These are phyloP conservation scores for Ellobium chinense DNA, from an alignment of 2,888 invertebrate species.

Conservation along the genomic window DNA sequence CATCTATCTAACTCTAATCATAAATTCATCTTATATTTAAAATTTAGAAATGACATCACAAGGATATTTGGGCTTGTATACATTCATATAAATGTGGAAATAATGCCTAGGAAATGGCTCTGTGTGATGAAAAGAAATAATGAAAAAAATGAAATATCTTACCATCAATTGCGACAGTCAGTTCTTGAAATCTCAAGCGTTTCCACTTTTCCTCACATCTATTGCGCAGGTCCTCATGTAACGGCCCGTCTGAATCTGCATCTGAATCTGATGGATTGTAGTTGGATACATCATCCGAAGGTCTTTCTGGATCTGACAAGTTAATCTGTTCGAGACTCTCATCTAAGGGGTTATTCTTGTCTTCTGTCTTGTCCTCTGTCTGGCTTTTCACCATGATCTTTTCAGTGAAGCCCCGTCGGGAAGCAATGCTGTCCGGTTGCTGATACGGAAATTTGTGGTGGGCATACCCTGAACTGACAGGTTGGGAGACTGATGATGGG, in stretches of 20 bases:
- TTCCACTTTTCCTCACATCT: conserved; percentile 40
- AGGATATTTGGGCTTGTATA: too few species aligned
- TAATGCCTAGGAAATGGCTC: too few species aligned
- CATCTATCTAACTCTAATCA: too few species aligned
- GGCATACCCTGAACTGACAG: neutral
- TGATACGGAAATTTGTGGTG: neutral
- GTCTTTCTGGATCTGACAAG: conserved; percentile 36
- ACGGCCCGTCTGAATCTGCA: conserved; percentile 44
- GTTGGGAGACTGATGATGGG: neutral
- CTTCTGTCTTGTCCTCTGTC: neutral
- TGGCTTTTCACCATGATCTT: neutral
- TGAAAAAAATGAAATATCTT: neutral
- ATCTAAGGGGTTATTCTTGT: neutral
- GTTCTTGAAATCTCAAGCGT: conserved; percentile 33
- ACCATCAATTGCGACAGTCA: neutral
- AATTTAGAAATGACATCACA: too few species aligned
- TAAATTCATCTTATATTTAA: too few species aligned
- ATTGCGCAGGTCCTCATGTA: conserved; percentile 3
- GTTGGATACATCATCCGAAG: conserved; percentile 49
- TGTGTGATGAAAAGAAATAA: too few species aligned
- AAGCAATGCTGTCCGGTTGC: neutral
- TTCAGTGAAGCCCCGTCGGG: neutral
- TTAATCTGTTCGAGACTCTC: conserved; percentile 34
- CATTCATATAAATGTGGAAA: too few species aligned
- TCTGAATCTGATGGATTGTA: conserved; percentile 53